These are phyloP conservation scores for Porites lobata DNA, from an alignment of 92 coral and sea anemone genomes.

Conservation along the genomic window DNA sequence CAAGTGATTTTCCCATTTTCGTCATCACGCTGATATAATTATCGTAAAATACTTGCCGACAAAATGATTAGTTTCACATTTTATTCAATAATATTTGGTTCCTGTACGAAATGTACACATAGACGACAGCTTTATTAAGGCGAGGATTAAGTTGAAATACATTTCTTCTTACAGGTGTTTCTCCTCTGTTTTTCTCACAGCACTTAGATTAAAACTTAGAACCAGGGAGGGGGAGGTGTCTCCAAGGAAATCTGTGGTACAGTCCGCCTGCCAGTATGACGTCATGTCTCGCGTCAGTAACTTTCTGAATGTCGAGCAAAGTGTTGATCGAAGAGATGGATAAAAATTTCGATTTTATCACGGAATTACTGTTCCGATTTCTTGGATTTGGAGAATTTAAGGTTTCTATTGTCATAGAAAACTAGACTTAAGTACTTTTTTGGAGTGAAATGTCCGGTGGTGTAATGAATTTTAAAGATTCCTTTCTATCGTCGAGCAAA, in stretches of 20 bases:
- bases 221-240: not conserved
- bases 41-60: not conserved
- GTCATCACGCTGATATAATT: not conserved
- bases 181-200: slow-evolving; percentile 9
- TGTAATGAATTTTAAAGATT: too few relatives aligned
- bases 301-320: too few relatives aligned
- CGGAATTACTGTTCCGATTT: too few relatives aligned
- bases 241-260: too few relatives aligned
- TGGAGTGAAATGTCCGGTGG: too few relatives aligned
- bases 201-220: not conserved
- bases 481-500: too few relatives aligned
- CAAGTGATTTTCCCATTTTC: not conserved
- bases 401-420: too few relatives aligned
- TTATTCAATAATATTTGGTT: slow-evolving; percentile 12
- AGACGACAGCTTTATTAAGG: not conserved
- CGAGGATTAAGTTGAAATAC: slow-evolving; percentile 16
- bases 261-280: too few relatives aligned
- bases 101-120: not conserved
- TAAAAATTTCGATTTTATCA: too few relatives aligned
- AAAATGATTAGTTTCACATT: slow-evolving; percentile 5
- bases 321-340: too few relatives aligned
- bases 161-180: slow-evolving; percentile 1
- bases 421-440: not conserved
- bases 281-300: too few relatives aligned
- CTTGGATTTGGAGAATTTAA: too few relatives aligned